These are phyloP conservation scores for Eudasyphora cyanicolor DNA, from an alignment of 2,888 invertebrate species.

Conservation along the genomic window DNA sequence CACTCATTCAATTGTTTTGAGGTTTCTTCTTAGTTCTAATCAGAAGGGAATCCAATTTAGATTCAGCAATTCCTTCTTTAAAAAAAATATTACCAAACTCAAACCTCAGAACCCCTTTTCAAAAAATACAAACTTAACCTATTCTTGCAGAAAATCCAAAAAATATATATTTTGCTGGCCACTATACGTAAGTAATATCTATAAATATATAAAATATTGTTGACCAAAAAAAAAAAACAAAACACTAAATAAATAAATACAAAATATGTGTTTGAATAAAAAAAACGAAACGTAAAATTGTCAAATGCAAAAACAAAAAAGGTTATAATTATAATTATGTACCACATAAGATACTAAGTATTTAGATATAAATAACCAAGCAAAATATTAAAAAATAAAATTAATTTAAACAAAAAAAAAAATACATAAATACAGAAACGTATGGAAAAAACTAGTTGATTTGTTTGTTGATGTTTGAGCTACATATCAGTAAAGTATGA, in stretches of 20 bases:
- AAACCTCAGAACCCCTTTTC: not conserved
- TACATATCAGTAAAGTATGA: slow-evolving; percentile 78
- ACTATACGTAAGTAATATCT: not conserved
- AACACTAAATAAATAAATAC: not conserved
- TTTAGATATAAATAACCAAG: slow-evolving; percentile 42
- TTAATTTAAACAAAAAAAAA: too few species aligned
- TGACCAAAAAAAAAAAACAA: slow-evolving; percentile 50
- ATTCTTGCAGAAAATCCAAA: not conserved
- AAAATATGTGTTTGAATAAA: slow-evolving; percentile 38
- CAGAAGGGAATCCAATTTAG: too few species aligned
- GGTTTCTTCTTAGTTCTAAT: too few species aligned
- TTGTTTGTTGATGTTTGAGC: slow-evolving; percentile 80
- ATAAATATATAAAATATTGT: slow-evolving; percentile 47
- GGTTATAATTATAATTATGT: slow-evolving; percentile 1
- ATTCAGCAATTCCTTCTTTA: too few species aligned
- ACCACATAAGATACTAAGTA: slow-evolving; percentile 39
- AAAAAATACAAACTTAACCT: not conserved
- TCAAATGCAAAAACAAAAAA: slow-evolving; percentile 8
- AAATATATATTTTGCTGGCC: not conserved
- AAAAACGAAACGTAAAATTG: slow-evolving; percentile 38
- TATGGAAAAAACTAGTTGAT: slow-evolving; percentile 73
- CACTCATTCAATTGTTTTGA: too few species aligned
- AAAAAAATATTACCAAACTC: too few species aligned
- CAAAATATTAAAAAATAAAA: slow-evolving; percentile 49
- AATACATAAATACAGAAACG: slow-evolving; percentile 49